A percentile compares a stretch with the other conserved stretches of the same genome.
Evolutionary conservation across 2,113 vertebrate genomes (phyloP).

Genomic region (Perognathus longimembris): DNA sequence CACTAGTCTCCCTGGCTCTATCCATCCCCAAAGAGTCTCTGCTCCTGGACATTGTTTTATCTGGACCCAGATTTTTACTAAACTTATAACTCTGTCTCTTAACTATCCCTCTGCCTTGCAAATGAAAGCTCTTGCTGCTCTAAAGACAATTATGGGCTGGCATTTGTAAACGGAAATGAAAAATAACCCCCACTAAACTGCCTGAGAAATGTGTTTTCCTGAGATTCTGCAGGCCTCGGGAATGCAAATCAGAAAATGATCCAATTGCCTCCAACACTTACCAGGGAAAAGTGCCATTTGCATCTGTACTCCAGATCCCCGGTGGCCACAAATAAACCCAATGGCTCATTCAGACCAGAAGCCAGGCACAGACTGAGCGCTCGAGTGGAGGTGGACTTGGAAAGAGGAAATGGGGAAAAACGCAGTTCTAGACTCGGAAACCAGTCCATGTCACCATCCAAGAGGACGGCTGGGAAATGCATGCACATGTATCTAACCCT

Average conservation of each 20-base stretch:
- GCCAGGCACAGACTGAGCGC: neutral
- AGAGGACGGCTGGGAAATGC: neutral
- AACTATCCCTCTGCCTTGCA: conserved; percentile 21
- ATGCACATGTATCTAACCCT: neutral
- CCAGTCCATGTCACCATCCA: neutral
- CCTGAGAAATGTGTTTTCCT: conserved; percentile 42
- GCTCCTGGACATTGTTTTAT: neutral
- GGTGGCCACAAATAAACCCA: conserved; percentile 41
- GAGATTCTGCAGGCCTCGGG: conserved; percentile 3
- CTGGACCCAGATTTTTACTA: neutral
- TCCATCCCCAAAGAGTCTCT: neutral
- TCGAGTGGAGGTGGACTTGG: neutral
- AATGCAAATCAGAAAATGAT: conserved; percentile 68
- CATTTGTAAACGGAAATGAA: conserved; percentile 41
- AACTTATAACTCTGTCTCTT: conserved; percentile 7
- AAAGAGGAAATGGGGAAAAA: neutral
- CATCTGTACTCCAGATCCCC: conserved; percentile 30
- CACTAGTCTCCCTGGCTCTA: neutral
- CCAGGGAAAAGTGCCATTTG: conserved; percentile 63
- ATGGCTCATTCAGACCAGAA: conserved; percentile 25
- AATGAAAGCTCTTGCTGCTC: conserved; percentile 12
- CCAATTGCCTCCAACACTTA: neutral
- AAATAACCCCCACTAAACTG: conserved; percentile 60
- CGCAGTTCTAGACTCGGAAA: neutral
- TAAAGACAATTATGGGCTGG: neutral